These are phyloP conservation scores for Nycticebus coucang DNA, from an alignment of 2,113 vertebrate species.

Conservation along the genomic window DNA sequence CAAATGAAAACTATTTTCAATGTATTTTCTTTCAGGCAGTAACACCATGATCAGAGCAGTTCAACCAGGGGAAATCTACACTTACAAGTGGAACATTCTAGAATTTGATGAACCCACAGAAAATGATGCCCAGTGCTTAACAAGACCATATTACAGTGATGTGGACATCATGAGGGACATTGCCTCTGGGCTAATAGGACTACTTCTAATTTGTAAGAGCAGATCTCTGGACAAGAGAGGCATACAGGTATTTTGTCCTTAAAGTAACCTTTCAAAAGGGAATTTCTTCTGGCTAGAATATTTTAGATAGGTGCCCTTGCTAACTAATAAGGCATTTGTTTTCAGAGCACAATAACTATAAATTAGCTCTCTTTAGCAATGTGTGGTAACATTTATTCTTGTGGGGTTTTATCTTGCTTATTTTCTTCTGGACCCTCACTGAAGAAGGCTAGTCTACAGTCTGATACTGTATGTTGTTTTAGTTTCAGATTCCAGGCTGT, in stretches of 20 bases:
- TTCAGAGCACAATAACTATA: background rate
- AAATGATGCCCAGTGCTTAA: slow-evolving; percentile 92
- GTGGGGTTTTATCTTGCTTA: background rate
- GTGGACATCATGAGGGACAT: slow-evolving; percentile 92
- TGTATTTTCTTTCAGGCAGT: slow-evolving; percentile 84
- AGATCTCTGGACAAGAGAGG: slow-evolving; percentile 92
- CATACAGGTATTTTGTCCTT: slow-evolving; percentile 90
- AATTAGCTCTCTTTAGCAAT: background rate
- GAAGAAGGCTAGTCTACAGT: background rate
- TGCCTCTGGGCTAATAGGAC: slow-evolving; percentile 95
- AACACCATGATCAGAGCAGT: slow-evolving; percentile 87
- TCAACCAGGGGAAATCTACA: slow-evolving; percentile 90
- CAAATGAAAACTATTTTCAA: background rate
- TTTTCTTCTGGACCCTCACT: background rate
- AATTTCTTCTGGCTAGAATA: background rate
- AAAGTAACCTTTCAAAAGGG: background rate
- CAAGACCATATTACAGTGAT: slow-evolving; percentile 95
- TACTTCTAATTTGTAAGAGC: slow-evolving; percentile 96
- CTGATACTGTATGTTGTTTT: background rate
- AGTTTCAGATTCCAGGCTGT: background rate
- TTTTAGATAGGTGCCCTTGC: background rate
- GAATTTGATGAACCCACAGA: slow-evolving; percentile 91
- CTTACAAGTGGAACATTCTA: slow-evolving; percentile 91
- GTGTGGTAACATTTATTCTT: background rate
- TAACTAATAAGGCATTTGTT: background rate